Evolutionary conservation across 2,113 vertebrate genomes (phyloP), one percentile per base, ranked within the genome.

Genomic region (Labeo rohita): DNA sequence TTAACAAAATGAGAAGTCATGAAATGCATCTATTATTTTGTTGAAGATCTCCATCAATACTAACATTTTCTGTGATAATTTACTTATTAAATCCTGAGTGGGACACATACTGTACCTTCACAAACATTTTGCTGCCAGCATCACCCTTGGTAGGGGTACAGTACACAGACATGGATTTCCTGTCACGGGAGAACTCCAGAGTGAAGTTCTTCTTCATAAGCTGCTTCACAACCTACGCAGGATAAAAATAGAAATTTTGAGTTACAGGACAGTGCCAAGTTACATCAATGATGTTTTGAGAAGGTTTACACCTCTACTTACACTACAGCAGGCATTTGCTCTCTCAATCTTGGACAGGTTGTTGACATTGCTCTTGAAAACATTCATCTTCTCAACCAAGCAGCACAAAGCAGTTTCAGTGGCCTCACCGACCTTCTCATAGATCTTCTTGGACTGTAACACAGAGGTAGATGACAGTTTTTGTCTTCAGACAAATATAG

Each of bases 311-410:
- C 72, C 18, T 65, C 61, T 54, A 93, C 96, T 93, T 90, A 98
- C 97, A 1, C 93, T 77, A 91, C 97, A 98, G 94, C 97, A 98
- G 80, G 97, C 96, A 0, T 97, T 98, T 92, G 97, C 97, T 65
- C 97, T 94, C 88, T 98, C 97, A 86, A 96, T 93, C 84, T 91
- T 96, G n/a, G 95, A 92, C 90, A 98, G 94, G 90, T 77, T 95
- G 85, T 92, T 93, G 65, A 97, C 95, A 0, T 94, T 96, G 8
- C 91, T 90, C 94, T 95, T 96, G 92, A 98, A 98, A 39, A 98
- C 97, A 0, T 98, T 98, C 97, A 98, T 98, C 94, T 98, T 98
- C 93, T 98, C 97, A 81, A 98, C 97, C 91, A 98, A 93, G 90
- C 97, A 98, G 89, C 95, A 96, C 90, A 98, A 91, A 0, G 97